Evolutionary conservation across 2,888 invertebrate species (phyloP).

Genomic region (Micropterix aruncella): DNA sequence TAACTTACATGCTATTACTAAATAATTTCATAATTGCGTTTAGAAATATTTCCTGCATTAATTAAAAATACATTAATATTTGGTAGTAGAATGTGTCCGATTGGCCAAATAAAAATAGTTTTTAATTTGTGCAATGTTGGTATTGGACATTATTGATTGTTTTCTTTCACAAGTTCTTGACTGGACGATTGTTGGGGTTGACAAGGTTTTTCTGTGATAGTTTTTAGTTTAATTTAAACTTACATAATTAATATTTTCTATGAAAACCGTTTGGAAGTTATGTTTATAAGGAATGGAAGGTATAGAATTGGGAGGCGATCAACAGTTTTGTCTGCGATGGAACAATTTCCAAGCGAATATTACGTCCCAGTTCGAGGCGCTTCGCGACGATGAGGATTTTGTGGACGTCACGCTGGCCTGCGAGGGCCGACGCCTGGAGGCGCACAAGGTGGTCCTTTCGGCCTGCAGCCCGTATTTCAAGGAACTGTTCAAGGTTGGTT

Average conservation of each 20-base stretch:
- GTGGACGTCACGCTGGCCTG: constrained; percentile 80
- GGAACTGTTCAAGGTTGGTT: constrained; percentile 67
- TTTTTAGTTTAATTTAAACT: constrained; percentile 39
- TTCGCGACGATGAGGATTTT: constrained; percentile 76
- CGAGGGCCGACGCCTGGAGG: constrained; percentile 70
- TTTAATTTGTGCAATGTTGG: constrained; percentile 41
- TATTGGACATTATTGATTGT: constrained; percentile 45
- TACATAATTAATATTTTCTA: constrained; percentile 42
- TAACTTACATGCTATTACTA: no score
- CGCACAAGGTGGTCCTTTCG: constrained; percentile 74
- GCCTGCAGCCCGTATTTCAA: constrained; percentile 83
- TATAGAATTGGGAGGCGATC: constrained; percentile 53
- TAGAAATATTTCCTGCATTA: no score
- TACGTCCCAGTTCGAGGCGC: constrained; percentile 72
- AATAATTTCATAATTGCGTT: no score
- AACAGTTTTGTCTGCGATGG: constrained; percentile 83
- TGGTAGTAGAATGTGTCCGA: no score
- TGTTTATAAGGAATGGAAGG: constrained; percentile 46
- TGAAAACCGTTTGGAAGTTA: constrained; percentile 43
- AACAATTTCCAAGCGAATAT: constrained; percentile 82
- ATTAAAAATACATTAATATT: no score
- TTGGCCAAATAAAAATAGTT: constrained; percentile 37
- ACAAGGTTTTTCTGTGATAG: constrained; percentile 43
- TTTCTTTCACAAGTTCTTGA: constrained; percentile 43
- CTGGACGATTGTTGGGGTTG: constrained; percentile 37